These are phyloP conservation scores for western clawed frog (Xenopus tropicalis) DNA, from an alignment of 2,113 vertebrate species.

Conservation along the genomic window UCB_Xtro_10.0 CM004443.2:58964501-58965000, in stretches of 20 bases:
- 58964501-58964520: conserved; percentile 9
- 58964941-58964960: conserved; percentile 47
- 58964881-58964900: conserved; percentile 62
- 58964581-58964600: not conserved
- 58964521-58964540: conserved; percentile 19
- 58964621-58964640: not conserved
- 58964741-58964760: conserved; percentile 64
- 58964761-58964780: conserved; percentile 68
- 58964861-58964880: conserved; percentile 61
- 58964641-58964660: not conserved
- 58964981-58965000: conserved; percentile 41
- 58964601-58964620: not conserved
- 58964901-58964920: conserved; percentile 42
- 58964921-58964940: conserved; percentile 52
- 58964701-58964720: conserved; percentile 27
- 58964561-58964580: no score
- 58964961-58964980: conserved; percentile 55
- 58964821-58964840: conserved; percentile 67
- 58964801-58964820: conserved; percentile 74
- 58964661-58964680: not conserved
- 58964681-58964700: not conserved
- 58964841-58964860: conserved; percentile 56
- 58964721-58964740: conserved; percentile 78
- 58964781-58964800: conserved; percentile 85
- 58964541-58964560: not conserved